These are phyloP conservation scores for Apotomis capreana DNA, from an alignment of 2,888 invertebrate genomes.

Conservation along the genomic window DNA sequence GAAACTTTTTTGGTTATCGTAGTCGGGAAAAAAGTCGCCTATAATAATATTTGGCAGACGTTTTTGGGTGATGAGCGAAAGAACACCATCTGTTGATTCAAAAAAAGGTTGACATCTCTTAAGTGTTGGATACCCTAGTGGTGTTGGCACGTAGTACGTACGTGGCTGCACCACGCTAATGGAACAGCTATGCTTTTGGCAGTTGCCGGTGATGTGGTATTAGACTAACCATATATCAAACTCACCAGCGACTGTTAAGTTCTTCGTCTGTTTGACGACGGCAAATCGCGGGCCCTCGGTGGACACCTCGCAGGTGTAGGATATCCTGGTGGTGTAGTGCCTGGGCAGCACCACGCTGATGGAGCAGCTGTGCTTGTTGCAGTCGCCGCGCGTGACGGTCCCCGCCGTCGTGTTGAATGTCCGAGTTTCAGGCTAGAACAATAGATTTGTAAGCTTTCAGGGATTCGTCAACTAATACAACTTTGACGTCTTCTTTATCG, in stretches of 20 bases:
- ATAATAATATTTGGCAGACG: too few species aligned
- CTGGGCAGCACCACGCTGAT: slow-evolving; percentile 69
- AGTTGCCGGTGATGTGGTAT: too few species aligned
- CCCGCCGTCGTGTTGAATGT: slow-evolving; percentile 72
- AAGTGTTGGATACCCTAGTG: too few species aligned
- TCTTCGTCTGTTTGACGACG: slow-evolving; percentile 75
- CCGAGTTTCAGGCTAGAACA: slow-evolving; percentile 66
- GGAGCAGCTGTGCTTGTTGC: slow-evolving; percentile 68
- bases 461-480: neutral
- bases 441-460: neutral
- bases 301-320: slow-evolving; percentile 77
- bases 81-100: too few species aligned
- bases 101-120: too few species aligned
- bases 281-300: slow-evolving; percentile 76
- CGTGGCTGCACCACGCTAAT: too few species aligned
- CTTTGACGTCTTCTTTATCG: too few species aligned
- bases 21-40: too few species aligned
- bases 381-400: slow-evolving; percentile 61
- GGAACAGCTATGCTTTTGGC: too few species aligned
- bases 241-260: slow-evolving; percentile 75
- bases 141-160: too few species aligned
- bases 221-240: neutral
- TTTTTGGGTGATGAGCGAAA: too few species aligned
- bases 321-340: slow-evolving; percentile 65
- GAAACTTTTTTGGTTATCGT: too few species aligned